phyloP scores from a whole-genome alignment of 2,797 vertebrate genomes.

The Anabas testudineus region DNA sequence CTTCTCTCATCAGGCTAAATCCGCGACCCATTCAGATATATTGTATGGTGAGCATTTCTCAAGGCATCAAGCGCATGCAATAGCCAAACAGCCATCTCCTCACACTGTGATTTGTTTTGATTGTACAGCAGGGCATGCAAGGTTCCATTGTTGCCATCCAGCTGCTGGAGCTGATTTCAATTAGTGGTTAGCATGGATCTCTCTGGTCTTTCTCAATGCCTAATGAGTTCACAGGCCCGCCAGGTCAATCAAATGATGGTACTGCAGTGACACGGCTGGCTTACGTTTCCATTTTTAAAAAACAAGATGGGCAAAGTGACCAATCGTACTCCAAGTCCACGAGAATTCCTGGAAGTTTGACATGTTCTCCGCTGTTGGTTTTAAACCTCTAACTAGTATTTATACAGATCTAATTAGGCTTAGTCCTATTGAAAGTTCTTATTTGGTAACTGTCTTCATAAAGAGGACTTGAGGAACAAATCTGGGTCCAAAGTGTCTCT shows the following conservation, averaged over 20 bases:
- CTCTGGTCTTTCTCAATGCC: slow-evolving; percentile 70
- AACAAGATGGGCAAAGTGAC: background rate
- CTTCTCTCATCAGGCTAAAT: slow-evolving; percentile 76
- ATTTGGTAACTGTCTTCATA: slow-evolving; percentile 8
- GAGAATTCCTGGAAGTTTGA: slow-evolving; percentile 3
- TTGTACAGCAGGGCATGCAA: slow-evolving; percentile 71
- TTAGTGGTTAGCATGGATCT: slow-evolving; percentile 78
- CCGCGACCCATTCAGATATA: slow-evolving; percentile 60
- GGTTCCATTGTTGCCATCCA: slow-evolving; percentile 79
- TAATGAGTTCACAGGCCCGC: slow-evolving; percentile 68
- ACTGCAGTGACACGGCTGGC: slow-evolving; percentile 24
- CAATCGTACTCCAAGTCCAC: background rate
- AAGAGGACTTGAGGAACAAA: slow-evolving; percentile 29
- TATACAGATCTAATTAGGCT: slow-evolving; percentile 16
- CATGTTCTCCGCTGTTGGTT: background rate
- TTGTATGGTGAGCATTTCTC: slow-evolving; percentile 67
- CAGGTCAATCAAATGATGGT: slow-evolving; percentile 66
- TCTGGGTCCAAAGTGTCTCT: slow-evolving; percentile 48
- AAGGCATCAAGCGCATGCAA: slow-evolving; percentile 65
- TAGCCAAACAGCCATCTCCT: slow-evolving; percentile 72
- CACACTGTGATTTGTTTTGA: slow-evolving; percentile 76
- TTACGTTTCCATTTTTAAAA: slow-evolving; percentile 8
- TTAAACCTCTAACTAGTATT: slow-evolving; percentile 23
- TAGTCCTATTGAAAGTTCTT: slow-evolving; percentile 22
- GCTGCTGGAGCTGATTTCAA: slow-evolving; percentile 79